These are phyloP conservation scores for Periplaneta americana DNA, from an alignment of 1,140 invertebrate species.

Conservation along the genomic window DNA sequence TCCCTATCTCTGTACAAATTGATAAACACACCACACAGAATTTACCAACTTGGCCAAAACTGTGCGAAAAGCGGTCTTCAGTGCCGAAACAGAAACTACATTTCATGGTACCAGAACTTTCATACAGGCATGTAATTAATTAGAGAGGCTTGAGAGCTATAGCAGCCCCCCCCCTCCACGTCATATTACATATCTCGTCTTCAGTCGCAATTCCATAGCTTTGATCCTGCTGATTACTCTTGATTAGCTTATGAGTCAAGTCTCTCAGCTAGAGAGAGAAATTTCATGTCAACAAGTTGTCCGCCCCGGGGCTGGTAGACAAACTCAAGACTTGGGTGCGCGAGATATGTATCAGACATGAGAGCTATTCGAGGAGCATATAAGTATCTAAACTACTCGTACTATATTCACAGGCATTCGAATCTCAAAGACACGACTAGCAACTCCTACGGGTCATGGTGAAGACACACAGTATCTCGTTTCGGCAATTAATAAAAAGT, in stretches of 20 bases:
- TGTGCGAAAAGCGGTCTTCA: neutral
- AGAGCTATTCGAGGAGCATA: neutral
- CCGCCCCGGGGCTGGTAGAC: neutral
- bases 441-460: too few species aligned
- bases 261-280: neutral
- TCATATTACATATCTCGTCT: neutral
- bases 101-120: neutral
- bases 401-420: too few species aligned
- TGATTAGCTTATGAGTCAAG: neutral
- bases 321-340: neutral
- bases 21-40: neutral
- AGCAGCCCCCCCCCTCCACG: neutral
- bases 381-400: too few species aligned
- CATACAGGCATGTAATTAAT: neutral
- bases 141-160: neutral
- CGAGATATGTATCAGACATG: neutral
- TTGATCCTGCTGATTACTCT: neutral
- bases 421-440: too few species aligned
- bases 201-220: neutral
- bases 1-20: neutral
- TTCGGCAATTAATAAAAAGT: too few species aligned
- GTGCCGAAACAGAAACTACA: neutral
- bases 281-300: neutral
- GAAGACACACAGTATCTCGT: too few species aligned
- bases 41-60: neutral